Conservation (phyloP, 1,140 invertebrate genomes). For the Varroa destructor region DNA sequence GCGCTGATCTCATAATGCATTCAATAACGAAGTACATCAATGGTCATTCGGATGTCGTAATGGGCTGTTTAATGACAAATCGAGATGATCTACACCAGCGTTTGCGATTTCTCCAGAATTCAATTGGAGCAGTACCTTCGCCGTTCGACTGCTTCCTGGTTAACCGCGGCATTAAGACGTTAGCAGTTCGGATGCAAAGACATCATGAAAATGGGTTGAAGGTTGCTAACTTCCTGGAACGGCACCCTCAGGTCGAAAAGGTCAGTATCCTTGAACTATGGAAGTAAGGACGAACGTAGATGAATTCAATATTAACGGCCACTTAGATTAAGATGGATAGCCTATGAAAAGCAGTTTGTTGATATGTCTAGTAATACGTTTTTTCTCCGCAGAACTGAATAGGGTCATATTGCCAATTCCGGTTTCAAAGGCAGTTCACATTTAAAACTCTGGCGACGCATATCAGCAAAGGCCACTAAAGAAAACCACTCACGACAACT, state of each 20-base stretch:
- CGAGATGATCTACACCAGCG: slow-evolving; percentile 55
- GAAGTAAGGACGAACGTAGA: slow-evolving; percentile 57
- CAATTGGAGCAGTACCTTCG: slow-evolving; percentile 78
- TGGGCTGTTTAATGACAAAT: slow-evolving; percentile 73
- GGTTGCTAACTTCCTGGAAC: slow-evolving; percentile 65
- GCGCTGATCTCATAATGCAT: slow-evolving; percentile 81
- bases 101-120: slow-evolving; percentile 77
- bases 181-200: slow-evolving; percentile 64
- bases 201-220: slow-evolving; percentile 63
- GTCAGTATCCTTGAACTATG: slow-evolving; percentile 42
- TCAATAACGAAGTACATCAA: slow-evolving; percentile 98
- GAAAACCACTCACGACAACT: no score
- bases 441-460: no score
- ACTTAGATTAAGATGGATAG: not conserved
- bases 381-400: no score
- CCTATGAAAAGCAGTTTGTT: not conserved
- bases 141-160: slow-evolving; percentile 92
- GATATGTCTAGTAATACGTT: not conserved
- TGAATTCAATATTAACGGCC: slow-evolving; percentile 17
- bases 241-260: slow-evolving; percentile 58
- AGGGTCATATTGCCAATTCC: no score
- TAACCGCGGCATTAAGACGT: slow-evolving; percentile 82
- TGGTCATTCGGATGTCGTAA: slow-evolving; percentile 91
- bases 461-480: no score
- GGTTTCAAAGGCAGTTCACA: no score